Evolutionary conservation across 2,797 vertebrate species (phyloP), one percentile per base, ranked within the genome.

Genomic region (Rhincodon typus): DNA sequence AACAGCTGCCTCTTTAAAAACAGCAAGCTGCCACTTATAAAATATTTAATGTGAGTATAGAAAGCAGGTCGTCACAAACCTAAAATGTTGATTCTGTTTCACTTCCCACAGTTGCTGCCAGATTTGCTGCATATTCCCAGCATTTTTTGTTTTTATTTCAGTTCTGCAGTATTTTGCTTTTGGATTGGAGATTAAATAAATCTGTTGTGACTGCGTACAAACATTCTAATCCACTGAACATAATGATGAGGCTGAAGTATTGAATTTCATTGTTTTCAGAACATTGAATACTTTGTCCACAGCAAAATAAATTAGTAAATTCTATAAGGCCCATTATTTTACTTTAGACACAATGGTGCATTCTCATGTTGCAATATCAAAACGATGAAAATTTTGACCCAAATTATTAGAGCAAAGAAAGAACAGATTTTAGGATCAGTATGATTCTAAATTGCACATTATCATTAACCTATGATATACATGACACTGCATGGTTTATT

Each of bases 351-450:
- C 25, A n/a, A 77, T 95, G 53, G 94, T 95, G 15, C 72, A 77
- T 77, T 95, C 13, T 74, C 27, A 12, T 69, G n/a, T 19, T 93
- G 7, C 34, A 74, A 50, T 30, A 72, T 70, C 72, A 95, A 27
- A 95, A 95, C 53, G 69, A 77, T 50, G 46, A 50, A 94, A 30
- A 42, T 0, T 0, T 72, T 23, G 42, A 94, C 50, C 50, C 70
- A 77, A 77, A 94, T 94, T 70, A 53, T 74, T 69, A 50, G 15
- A 27, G n/a, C 53, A n/a, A 77, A 95, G 46, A 95, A 57, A 57
- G 94, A 95, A 95, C 70, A 95, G 94, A 57, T 95, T 70, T 95
- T 15, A 34, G 72, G 46, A 77, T 77, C 21, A 95, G 70, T 34
- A 53, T 66, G 88, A 66, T 17, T 91, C 21, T 94, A 94, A 94